A percentile compares a stretch with the other conserved stretches of the same genome.
phyloP scores from a whole-genome alignment of 2,113 vertebrate species.

The Cichladusa arquata region DNA sequence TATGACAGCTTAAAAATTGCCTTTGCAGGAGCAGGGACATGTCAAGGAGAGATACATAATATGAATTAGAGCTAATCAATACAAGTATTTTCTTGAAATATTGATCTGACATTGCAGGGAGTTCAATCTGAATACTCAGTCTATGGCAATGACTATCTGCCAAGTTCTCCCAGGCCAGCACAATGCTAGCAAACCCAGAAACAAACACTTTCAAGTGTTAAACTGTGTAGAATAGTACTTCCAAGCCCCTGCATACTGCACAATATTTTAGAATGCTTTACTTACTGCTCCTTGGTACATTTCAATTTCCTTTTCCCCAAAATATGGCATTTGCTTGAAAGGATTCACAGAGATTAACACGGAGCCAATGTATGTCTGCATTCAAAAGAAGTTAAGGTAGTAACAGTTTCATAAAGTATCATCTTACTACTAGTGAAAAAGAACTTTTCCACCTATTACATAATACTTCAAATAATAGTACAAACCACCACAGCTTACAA shows the following conservation, averaged over 20 bases:
- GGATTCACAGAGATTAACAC: constrained; percentile 98
- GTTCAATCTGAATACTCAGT: not conserved
- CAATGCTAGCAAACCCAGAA: not conserved
- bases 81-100: not conserved
- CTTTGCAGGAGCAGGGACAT: not conserved
- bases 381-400: constrained; percentile 77
- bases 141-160: not conserved
- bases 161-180: not conserved
- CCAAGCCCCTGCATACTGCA: not conserved
- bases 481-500: not conserved
- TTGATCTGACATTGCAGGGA: not conserved
- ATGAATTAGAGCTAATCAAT: not conserved
- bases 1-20: not conserved
- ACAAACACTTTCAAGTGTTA: not conserved
- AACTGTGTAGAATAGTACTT: not conserved
- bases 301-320: constrained; percentile 96
- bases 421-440: not conserved
- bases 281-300: constrained; percentile 99
- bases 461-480: not conserved
- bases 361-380: constrained; percentile 95
- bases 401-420: not conserved
- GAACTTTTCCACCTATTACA: not conserved
- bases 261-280: constrained; percentile 14
- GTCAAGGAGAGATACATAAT: not conserved
- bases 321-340: constrained; percentile 99